Base-by-base conservation (phyloP, 2,888 invertebrate genomes). In the Eristalis arbustorum region DNA sequence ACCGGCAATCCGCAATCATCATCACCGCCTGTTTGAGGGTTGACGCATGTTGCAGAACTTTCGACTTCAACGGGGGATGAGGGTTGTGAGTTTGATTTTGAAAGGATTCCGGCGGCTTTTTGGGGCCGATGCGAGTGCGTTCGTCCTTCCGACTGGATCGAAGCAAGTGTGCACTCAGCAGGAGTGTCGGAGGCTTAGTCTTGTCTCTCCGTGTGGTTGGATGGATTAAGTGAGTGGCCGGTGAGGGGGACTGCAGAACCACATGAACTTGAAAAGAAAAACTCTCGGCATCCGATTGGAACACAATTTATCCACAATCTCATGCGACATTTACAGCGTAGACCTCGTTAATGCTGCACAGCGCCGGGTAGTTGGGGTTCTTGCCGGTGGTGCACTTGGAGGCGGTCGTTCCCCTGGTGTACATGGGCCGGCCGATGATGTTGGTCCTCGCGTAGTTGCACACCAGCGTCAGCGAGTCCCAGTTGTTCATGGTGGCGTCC, bases 391-490 rank as follows among this genome's bases (percentile, higher is more conserved):
- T 88, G 83, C 91, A 91, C 37, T 88, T 62, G n/a, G 85, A 89
- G 31, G 89, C 90, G 0, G 89, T 8, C 2, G 14, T 25, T 0
- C 89, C 89, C 8, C 37, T 5, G n/a, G 25, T 31, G 62, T 90
- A 90, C 22, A 90, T 68, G 3, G 88, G 81, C 3, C 3, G 0
- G 8, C 56, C 63, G 0, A 87, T 11, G 0, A 90, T 89, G 42
- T 91, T 92, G 23, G 89, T 90, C 18, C 88, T 75, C 1, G 91
- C 90, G 88, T 91, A 92, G 64, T 92, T 92, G 83, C 91, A 92
- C 31, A 90, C 90, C 42, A 89, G 67, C 1, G 90, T 88, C 76
- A 89, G 88, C n/a, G 85, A 88, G 72, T 88, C 89, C 77, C 89
- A 89, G 4, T 89, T 31, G 0, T 88, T 88, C 0, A 66, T 0